phyloP scores from a whole-genome alignment of 2,797 vertebrate species.

The Scarus forsteni region DNA sequence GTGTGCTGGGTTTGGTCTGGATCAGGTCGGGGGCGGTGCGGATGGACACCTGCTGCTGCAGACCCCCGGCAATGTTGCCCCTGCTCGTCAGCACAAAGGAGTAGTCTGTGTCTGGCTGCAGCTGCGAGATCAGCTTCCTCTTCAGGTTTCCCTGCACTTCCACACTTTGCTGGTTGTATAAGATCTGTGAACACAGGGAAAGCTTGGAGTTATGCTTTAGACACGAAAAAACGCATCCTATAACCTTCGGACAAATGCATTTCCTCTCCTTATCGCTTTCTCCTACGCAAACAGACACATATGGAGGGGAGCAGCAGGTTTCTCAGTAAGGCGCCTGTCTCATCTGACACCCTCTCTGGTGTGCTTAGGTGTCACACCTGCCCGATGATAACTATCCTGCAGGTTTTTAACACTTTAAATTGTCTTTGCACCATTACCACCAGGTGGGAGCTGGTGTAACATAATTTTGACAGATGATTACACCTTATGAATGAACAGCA shows the following conservation, averaged over 20 bases:
- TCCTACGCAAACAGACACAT: conserved; percentile 1
- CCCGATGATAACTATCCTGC: conserved; percentile 28
- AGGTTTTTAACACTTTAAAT: conserved; percentile 51
- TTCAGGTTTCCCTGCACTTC: conserved; percentile 95
- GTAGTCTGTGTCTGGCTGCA: conserved; percentile 97
- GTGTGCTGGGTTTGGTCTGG: conserved; percentile 90
- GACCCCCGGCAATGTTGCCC: conserved; percentile 94
- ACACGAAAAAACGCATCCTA: neutral
- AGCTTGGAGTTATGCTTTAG: conserved; percentile 12
- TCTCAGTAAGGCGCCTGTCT: conserved; percentile 23
- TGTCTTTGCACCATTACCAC: conserved; percentile 42
- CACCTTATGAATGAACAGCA: conserved; percentile 46
- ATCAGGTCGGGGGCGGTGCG: conserved; percentile 96
- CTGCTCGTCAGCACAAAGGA: conserved; percentile 96
- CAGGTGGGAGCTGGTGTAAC: conserved; percentile 48
- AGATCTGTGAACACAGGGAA: conserved; percentile 66
- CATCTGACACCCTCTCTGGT: conserved; percentile 49
- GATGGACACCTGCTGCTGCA: conserved; percentile 98
- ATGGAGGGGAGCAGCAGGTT: conserved; percentile 7
- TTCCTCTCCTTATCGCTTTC: conserved; percentile 1
- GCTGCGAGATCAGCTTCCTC: conserved; percentile 93
- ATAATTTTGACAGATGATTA: conserved; percentile 53
- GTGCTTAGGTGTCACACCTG: conserved; percentile 14
- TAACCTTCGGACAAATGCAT: conserved; percentile 15
- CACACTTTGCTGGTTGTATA: conserved; percentile 96